Conservation (phyloP, 2,888 invertebrate genomes). For the Apamea crenata region DNA sequence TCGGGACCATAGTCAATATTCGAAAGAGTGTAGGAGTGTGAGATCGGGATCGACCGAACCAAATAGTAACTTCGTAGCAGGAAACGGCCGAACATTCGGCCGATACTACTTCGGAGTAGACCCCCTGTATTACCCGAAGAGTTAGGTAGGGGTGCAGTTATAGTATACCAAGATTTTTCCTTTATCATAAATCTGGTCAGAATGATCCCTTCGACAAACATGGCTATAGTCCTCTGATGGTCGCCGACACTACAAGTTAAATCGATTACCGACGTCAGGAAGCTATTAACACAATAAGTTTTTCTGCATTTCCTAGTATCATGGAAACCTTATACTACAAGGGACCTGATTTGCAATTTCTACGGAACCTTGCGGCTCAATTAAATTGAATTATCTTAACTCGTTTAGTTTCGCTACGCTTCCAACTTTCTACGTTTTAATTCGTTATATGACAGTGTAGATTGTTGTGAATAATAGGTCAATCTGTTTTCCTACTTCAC, state of each 20-base stretch:
- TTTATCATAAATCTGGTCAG: too few species aligned
- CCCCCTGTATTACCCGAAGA: too few species aligned
- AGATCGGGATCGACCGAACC: too few species aligned
- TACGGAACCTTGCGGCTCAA: slow-evolving; percentile 50
- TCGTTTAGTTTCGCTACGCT: slow-evolving; percentile 46
- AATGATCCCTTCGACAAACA: background rate
- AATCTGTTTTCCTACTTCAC: slow-evolving; percentile 42
- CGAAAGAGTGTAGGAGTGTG: too few species aligned
- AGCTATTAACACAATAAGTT: slow-evolving; percentile 36
- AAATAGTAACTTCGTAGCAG: too few species aligned
- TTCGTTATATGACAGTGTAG: slow-evolving; percentile 31
- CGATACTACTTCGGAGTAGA: too few species aligned
- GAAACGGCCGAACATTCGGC: too few species aligned
- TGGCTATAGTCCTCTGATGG: background rate
- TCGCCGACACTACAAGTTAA: background rate
- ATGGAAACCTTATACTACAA: slow-evolving; percentile 42
- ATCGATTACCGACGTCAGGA: background rate
- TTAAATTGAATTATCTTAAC: slow-evolving; percentile 58
- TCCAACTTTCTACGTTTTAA: slow-evolving; percentile 51
- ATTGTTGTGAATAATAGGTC: slow-evolving; percentile 28
- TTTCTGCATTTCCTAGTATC: slow-evolving; percentile 46
- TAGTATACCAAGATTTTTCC: too few species aligned
- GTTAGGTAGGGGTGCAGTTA: too few species aligned
- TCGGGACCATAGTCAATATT: too few species aligned
- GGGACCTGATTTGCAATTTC: slow-evolving; percentile 65